Evolutionary conservation across 2,113 vertebrate species (phyloP).

Genomic region (Procapra przewalskii): DNA sequence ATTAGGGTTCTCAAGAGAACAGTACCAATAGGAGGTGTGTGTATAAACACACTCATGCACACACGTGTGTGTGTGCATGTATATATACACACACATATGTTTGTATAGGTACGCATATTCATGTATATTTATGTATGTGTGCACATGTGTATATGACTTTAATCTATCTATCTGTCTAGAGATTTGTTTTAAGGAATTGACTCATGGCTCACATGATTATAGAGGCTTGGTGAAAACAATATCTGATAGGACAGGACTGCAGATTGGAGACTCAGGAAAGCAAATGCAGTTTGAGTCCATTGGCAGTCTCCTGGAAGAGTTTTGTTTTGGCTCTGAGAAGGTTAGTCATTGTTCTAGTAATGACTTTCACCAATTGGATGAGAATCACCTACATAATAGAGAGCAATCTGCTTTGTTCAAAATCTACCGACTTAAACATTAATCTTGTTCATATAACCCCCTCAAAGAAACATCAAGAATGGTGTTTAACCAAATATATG

Average conservation of each 20-base stretch:
- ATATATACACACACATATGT: background rate
- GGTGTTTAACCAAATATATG: background rate
- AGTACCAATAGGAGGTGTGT: background rate
- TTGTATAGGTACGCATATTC: background rate
- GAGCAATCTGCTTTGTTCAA: background rate
- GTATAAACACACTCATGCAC: background rate
- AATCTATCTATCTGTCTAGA: too few species aligned
- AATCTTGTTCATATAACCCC: background rate
- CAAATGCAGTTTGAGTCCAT: background rate
- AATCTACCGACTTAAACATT: background rate
- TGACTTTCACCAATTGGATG: background rate
- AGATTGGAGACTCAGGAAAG: background rate
- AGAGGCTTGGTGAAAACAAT: background rate
- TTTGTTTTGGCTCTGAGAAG: background rate
- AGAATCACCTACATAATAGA: background rate
- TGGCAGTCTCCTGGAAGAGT: background rate
- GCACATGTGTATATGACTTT: background rate
- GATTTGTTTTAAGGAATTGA: background rate
- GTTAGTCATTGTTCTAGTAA: background rate
- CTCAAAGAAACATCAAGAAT: background rate
- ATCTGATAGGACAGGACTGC: background rate
- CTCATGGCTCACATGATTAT: background rate
- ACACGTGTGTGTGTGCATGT: fast-evolving
- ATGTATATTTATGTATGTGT: background rate
- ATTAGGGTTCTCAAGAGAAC: background rate